These are phyloP conservation scores for Drosophila sturtevanti DNA, from an alignment of 1,140 invertebrate genomes.

Conservation along the genomic window DNA sequence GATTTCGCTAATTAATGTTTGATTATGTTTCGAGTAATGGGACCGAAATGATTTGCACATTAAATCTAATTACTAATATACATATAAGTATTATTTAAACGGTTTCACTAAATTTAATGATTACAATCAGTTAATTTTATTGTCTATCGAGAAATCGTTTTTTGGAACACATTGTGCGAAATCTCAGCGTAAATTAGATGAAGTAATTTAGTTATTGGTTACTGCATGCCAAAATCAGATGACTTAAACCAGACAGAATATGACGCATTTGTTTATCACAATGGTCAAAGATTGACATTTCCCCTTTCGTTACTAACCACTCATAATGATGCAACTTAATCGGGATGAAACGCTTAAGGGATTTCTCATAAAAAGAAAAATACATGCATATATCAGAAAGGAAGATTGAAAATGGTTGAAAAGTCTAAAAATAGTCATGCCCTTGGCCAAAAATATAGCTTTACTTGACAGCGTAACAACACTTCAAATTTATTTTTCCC, in stretches of 20 bases:
- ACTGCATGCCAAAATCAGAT: slow-evolving; percentile 11
- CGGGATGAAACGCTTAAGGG: slow-evolving; percentile 27
- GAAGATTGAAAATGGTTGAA: slow-evolving; percentile 2
- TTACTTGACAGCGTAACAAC: neutral
- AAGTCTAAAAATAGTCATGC: slow-evolving; percentile 43
- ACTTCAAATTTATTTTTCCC: slow-evolving; percentile 43
- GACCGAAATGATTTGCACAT: neutral
- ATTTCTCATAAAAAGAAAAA: neutral
- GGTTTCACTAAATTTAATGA: neutral
- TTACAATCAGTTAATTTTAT: neutral
- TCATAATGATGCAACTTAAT: slow-evolving; percentile 38
- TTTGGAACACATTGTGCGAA: slow-evolving; percentile 22
- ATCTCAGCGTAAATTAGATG: slow-evolving; percentile 53
- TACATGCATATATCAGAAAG: neutral
- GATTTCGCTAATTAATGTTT: neutral
- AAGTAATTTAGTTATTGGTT: slow-evolving; percentile 35
- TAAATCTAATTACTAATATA: no score
- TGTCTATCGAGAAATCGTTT: slow-evolving; percentile 4
- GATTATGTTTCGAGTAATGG: neutral
- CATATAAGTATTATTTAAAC: neutral
- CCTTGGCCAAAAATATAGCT: slow-evolving; percentile 38
- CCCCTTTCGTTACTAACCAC: neutral
- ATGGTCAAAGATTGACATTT: neutral
- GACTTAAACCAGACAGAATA: neutral
- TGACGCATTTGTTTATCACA: slow-evolving; percentile 43